phyloP scores from a whole-genome alignment of 2,888 invertebrate genomes.

The Tipula unca region DNA sequence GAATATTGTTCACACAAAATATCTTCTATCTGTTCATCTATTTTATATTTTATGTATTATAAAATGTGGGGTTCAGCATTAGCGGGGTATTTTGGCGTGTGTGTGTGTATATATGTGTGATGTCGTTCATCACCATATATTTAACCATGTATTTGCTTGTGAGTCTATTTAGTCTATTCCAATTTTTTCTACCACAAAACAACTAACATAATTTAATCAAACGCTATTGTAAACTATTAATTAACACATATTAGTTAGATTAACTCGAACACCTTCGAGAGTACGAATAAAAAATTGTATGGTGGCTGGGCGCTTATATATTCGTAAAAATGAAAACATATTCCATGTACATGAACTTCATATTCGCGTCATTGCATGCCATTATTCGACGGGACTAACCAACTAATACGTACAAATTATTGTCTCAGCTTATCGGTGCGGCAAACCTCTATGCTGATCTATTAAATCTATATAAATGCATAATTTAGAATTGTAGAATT shows the following conservation, averaged over 20 bases:
- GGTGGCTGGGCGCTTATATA: not conserved
- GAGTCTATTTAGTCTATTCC: not conserved
- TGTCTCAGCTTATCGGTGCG: slow-evolving; percentile 14
- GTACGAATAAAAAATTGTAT: not conserved
- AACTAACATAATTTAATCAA: not conserved
- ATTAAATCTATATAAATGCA: not conserved
- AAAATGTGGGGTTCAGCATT: not conserved
- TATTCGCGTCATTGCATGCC: not conserved
- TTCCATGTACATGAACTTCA: not conserved
- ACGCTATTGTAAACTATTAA: not conserved
- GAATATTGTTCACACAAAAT: slow-evolving; percentile 4
- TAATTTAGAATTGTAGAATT: not conserved
- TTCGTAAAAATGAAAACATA: not conserved
- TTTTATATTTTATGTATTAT: not conserved
- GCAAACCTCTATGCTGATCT: not conserved
- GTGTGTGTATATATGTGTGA: no score
- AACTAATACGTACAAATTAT: not conserved
- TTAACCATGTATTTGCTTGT: not conserved
- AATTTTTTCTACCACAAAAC: not conserved
- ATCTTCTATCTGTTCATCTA: not conserved
- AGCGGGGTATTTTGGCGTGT: not conserved
- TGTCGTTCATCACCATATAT: not conserved
- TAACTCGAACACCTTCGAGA: not conserved
- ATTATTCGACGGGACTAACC: not conserved
- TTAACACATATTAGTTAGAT: not conserved